A percentile compares a stretch with the other conserved stretches of the same genome.
Evolutionary conservation across 2,797 vertebrate species (phyloP).

Genomic region (Glyptemys insculpta): DNA sequence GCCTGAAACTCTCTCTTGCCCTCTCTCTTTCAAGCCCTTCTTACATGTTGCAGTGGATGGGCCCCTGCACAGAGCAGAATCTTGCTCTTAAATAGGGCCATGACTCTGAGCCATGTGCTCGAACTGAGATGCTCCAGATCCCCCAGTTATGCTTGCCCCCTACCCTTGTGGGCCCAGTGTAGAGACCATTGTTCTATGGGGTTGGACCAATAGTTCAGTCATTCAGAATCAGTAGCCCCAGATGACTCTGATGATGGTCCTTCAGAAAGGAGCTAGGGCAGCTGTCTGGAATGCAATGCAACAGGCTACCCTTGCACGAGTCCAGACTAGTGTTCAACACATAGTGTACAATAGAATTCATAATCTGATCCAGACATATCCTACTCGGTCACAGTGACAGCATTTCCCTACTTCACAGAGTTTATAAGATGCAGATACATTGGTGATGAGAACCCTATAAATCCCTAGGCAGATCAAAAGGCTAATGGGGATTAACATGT

Average conservation of each 20-base stretch:
- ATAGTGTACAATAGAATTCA: not conserved
- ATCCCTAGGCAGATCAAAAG: not conserved
- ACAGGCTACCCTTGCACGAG: not conserved
- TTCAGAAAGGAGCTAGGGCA: not conserved
- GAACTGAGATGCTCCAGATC: not conserved
- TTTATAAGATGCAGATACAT: not conserved
- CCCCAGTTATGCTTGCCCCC: not conserved
- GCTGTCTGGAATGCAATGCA: not conserved
- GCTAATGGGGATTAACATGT: not conserved
- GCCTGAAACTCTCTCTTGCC: not conserved
- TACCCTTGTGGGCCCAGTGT: not conserved
- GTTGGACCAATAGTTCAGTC: not conserved
- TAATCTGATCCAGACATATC: not conserved
- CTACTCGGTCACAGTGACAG: not conserved
- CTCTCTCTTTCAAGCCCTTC: not conserved
- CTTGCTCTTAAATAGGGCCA: not conserved
- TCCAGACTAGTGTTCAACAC: not conserved
- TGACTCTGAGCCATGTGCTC: not conserved
- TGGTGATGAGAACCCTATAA: not conserved
- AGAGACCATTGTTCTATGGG: not conserved
- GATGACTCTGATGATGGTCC: not conserved
- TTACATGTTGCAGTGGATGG: not conserved
- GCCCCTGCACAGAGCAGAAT: not conserved
- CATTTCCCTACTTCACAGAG: not conserved
- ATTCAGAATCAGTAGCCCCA: not conserved